Base-by-base conservation (phyloP, 2,888 invertebrate species). In the Lampropteryx suffumata region DNA sequence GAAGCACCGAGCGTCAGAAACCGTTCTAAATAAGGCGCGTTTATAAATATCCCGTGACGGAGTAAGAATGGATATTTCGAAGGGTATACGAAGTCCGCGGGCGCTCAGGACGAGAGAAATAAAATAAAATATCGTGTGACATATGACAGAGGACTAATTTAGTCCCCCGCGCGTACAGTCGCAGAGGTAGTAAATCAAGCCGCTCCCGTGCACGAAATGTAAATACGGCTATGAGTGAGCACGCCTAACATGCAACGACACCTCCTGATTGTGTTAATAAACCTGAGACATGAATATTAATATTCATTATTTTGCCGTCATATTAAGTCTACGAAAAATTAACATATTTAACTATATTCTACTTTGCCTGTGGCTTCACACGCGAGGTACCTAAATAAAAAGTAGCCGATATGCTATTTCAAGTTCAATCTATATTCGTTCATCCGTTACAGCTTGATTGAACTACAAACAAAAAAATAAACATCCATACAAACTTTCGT, bases 71-170 rank as follows among this genome's bases (percentile, higher is more conserved):
- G 71, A 72, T 77, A 76, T 78, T 79, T 79, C 70, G 70, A 77
- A 79, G 77, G 76, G 79, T 82, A 79, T 76, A 72, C n/a, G 33
- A 13, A 32, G 74, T 68, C 59, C 57, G 67, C 64, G 66, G 69
- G 63, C 76, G 64, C 63, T 60, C 65, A 62, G 36, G 69, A 68
- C 64, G 65, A 62, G 70, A 71, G 74, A 69, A 78, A 73, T 69
- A 77, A 80, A 82, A 84, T 79, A 83, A 87, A 80, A 82, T 79
- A 75, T 80, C 72, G 73, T 79, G 81, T 80, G 85, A 86, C 84
- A 86, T 77, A 81, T 78, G 81, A 80, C 82, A 77, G 73, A 73
- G 74, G 76, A 82, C 80, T 85, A 86, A 88, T 85, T 88, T 82
- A 87, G 73, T 76, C 73, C 76, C 82, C 77, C 75, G 74, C 74